Base-by-base conservation (phyloP, 1,140 invertebrate species). In the Lamellibrachia luymesi region DNA sequence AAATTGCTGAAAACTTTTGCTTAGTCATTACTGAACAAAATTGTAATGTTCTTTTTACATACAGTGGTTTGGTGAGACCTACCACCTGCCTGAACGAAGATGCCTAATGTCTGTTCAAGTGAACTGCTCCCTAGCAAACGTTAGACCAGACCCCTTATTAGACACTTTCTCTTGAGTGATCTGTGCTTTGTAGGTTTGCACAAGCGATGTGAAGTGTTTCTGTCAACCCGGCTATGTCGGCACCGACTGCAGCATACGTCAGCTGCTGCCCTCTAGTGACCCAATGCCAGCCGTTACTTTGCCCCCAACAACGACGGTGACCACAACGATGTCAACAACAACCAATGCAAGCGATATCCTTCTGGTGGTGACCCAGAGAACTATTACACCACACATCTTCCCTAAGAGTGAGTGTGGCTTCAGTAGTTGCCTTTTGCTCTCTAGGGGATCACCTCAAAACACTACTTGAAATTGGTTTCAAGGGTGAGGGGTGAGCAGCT, bases 191-290 rank as follows among this genome's bases (percentile, higher is more conserved):
- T 17, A 92, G 92, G 92, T 92, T 50, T 92, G 92, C n/a, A 92
- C 92, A 8, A 92, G 92, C n/a, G 92, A 92, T 10, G 50, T 92
- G n/a, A 50, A 38, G 52, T 92, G 92, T 52, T 92, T 17, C 52
- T 92, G 92, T 92, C 50, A 51, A 17, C 27, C 27, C 27, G 51
- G 52, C 51, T 92, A 52, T 27, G 52, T 64, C 2, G 92, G 92
- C 51, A 52, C 49, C 51, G 50, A 92, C 51, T 92, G 92, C 51
- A 92, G 92, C 51, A 52, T 51, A 38, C 91, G 91, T n/a, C 91
- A 80, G 64, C 13, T 80, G 64, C 64, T 80, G 64, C 91, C 91
- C 91, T 13, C 91, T 51, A 13, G 49, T n/a, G 13, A 22, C 64
- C 13, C 64, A 80, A 80, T 10, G 17, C 64, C 64, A 80, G 64